phyloP scores from a whole-genome alignment of 2,113 vertebrate species.

The Xiphophorus couchianus region DNA sequence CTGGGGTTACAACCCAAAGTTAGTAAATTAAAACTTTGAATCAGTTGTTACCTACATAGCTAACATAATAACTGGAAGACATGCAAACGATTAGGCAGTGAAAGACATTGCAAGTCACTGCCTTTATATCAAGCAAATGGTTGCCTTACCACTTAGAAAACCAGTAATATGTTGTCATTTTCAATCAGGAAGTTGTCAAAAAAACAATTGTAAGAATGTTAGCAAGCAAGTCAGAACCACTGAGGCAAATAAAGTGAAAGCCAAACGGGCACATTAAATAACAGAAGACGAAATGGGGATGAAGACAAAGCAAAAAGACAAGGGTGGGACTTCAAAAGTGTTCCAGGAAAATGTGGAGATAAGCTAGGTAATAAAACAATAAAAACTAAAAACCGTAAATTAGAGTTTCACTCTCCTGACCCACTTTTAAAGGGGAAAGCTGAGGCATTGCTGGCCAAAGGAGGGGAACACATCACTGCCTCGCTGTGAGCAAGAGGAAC shows the following conservation, averaged over 20 bases:
- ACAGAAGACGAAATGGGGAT: not conserved
- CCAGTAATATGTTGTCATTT: not conserved
- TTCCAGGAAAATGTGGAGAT: not conserved
- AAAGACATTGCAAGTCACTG: not conserved
- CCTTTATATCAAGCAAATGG: not conserved
- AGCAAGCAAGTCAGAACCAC: not conserved
- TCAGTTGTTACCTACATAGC: not conserved
- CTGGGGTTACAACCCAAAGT: too few relatives aligned
- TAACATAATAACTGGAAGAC: not conserved
- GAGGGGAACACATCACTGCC: not conserved
- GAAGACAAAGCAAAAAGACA: not conserved
- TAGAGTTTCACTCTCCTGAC: slow-evolving; percentile 8
- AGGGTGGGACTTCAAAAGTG: not conserved
- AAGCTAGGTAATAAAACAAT: not conserved
- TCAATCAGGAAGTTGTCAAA: not conserved
- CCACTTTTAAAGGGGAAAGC: slow-evolving; percentile 19
- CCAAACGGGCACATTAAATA: too few relatives aligned
- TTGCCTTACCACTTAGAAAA: not conserved
- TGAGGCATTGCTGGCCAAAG: not conserved
- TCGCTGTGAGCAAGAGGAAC: slow-evolving; percentile 21
- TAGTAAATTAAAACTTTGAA: not conserved
- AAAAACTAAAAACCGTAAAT: not conserved
- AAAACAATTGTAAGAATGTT: not conserved
- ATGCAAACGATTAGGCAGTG: too few relatives aligned
- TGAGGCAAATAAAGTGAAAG: not conserved